Evolutionary conservation across 2,797 vertebrate species (phyloP).

Genomic region (Discoglossus pictus): DNA sequence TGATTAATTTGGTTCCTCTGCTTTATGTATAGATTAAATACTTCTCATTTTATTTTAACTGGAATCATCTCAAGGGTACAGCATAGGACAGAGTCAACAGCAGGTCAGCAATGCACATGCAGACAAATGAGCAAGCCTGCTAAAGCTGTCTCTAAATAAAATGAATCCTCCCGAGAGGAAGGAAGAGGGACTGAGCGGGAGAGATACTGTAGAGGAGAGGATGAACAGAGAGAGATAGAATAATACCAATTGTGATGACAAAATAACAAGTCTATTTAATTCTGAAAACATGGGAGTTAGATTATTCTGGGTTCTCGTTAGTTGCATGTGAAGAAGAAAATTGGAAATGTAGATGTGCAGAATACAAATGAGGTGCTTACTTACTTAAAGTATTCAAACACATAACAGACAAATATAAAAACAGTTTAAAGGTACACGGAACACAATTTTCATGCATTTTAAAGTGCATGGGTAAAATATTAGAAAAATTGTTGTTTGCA

Average conservation of each 20-base stretch:
- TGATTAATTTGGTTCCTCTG: conserved; percentile 36
- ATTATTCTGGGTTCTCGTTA: too few relatives aligned
- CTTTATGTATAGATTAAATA: conserved; percentile 31
- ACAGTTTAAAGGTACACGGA: too few relatives aligned
- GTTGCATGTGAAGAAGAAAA: too few relatives aligned
- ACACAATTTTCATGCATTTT: too few relatives aligned
- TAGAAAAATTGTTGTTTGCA: too few relatives aligned
- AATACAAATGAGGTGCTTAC: too few relatives aligned
- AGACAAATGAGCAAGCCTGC: conserved; percentile 25
- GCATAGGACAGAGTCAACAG: conserved; percentile 26
- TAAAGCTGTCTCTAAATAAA: conserved; percentile 21
- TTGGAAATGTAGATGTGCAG: too few relatives aligned
- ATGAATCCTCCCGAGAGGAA: conserved; percentile 17
- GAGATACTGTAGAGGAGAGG: conserved; percentile 6
- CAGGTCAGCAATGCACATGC: conserved; percentile 27
- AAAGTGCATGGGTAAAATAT: too few relatives aligned
- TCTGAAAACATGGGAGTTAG: too few relatives aligned
- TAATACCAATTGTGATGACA: conserved; percentile 14
- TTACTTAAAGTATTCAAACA: too few relatives aligned
- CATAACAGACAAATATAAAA: too few relatives aligned
- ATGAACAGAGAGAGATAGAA: conserved; percentile 6
- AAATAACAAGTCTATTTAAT: conserved; percentile 15
- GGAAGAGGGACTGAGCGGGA: conserved; percentile 10
- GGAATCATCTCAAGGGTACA: conserved; percentile 23
- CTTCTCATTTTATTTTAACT: conserved; percentile 31